phyloP scores from a whole-genome alignment of 2,888 invertebrate genomes.

The Chesias legatella region DNA sequence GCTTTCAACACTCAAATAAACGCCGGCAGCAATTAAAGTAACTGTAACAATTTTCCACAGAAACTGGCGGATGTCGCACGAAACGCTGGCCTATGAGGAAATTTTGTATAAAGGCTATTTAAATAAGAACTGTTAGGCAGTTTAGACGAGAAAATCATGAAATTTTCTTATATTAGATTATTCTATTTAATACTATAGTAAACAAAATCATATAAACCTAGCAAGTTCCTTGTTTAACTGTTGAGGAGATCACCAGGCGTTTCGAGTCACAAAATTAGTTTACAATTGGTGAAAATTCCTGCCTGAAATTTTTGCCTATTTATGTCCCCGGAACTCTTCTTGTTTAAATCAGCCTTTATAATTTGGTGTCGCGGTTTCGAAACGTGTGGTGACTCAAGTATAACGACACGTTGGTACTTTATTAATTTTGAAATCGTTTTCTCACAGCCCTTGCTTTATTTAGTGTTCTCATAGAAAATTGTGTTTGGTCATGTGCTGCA shows the following conservation, averaged over 20 bases:
- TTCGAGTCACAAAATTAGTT: too few relatives aligned
- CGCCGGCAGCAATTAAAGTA: conserved; percentile 14
- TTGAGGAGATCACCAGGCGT: too few relatives aligned
- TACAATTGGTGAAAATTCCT: too few relatives aligned
- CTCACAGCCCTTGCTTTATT: conserved; percentile 33
- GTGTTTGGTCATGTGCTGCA: conserved; percentile 11
- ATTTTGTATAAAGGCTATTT: conserved; percentile 6
- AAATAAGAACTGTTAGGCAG: too few relatives aligned
- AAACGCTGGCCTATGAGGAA: conserved; percentile 1
- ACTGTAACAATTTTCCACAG: conserved; percentile 23
- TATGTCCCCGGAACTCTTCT: too few relatives aligned
- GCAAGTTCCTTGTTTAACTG: too few relatives aligned
- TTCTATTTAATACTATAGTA: too few relatives aligned
- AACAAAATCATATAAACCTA: too few relatives aligned
- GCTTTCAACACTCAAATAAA: conserved; percentile 16
- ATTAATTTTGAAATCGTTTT: conserved; percentile 41
- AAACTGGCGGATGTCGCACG: conserved; percentile 14
- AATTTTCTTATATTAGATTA: too few relatives aligned
- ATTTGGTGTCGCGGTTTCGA: conserved; percentile 50
- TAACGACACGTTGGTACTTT: conserved; percentile 38
- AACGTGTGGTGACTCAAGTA: conserved; percentile 43
- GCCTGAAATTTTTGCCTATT: too few relatives aligned
- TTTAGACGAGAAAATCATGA: too few relatives aligned
- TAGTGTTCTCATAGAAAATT: conserved; percentile 13
- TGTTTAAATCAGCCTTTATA: conserved; percentile 50